Base-by-base conservation (phyloP, 2,797 vertebrate genomes). In the Acrossocheilus wenchowensis region DNA sequence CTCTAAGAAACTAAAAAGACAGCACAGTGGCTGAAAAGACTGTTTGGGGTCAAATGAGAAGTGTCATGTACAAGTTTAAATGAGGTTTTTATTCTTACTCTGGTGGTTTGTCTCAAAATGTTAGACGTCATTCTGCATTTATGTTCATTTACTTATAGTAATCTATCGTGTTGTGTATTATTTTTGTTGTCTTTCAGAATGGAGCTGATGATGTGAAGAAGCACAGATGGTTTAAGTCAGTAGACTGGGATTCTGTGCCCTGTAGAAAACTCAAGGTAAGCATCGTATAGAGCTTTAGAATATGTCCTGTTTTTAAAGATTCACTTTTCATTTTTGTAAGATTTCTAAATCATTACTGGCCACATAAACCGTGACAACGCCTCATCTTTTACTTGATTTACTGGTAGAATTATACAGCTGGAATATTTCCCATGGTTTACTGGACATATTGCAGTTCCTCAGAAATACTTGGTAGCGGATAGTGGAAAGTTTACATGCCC, bases 121-220 rank as follows among this genome's bases (percentile, higher is more conserved):
- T 81, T 11, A 30, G 57, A 50, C 54, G 17, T 43, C 41, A 26
- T 21, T 81, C 60, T 50, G 21, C 23, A 2, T 43, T 23, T 5
- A 80, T 64, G n/a, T 66, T 30, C 9, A 66, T 68, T 81, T 50
- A 34, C 43, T 81, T 21, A 5, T 23, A 45, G 57, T 36, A 64
- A 73, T 62, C 69, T 0, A 64, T 74, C 66, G n/a, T 43, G 2
- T 39, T 80, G 45, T 43, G 4, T 30, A 21, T 74, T 48, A 62
- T 11, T 36, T 26, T 69, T 82, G 17, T 78, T 8, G n/a, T 79
- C 57, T 94, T 91, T 74, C 91, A 99, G 98, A 98, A 98, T 12
- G 97, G 98, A 88, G 96, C 96, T 0, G 97, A 98, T 3, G 98
- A 99, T 19, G 96, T 99, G 82, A 99, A 98, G 88, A 96, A 96